phyloP scores from a whole-genome alignment of 23 tunicate species.

The Aplidium turbinatum region DNA sequence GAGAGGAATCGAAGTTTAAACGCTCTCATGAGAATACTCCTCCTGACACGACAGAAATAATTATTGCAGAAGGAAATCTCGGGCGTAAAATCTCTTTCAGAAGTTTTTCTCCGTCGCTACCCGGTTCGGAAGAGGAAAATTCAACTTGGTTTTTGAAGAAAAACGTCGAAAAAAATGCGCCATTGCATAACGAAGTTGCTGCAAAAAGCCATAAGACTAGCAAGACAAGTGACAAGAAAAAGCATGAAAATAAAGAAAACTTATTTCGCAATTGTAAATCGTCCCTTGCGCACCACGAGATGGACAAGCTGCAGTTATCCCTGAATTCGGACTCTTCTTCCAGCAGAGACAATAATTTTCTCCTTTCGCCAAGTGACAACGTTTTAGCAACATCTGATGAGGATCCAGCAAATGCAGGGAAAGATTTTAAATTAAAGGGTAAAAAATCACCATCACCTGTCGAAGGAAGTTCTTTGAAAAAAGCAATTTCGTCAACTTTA shows the following conservation, averaged over 20 bases:
- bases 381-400: background rate
- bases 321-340: background rate
- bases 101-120: conserved; percentile 19
- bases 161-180: background rate
- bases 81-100: background rate
- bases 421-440: background rate
- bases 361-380: conserved; percentile 11
- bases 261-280: conserved; percentile 51
- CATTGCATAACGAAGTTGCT: too few species aligned
- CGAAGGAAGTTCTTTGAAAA: conserved; percentile 5
- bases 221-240: background rate
- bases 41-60: too few species aligned
- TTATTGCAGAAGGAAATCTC: conserved; percentile 17
- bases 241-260: conserved; percentile 42
- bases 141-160: background rate
- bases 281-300: conserved; percentile 39
- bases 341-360: background rate
- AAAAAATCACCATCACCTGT: background rate
- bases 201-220: background rate
- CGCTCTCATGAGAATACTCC: background rate
- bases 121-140: background rate
- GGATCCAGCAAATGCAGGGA: background rate
- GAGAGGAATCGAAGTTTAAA: background rate
- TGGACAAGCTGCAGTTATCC: background rate
- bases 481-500: conserved; percentile 25